Conservation (phyloP, 2,797 vertebrate genomes). For the Catharus ustulatus region DNA sequence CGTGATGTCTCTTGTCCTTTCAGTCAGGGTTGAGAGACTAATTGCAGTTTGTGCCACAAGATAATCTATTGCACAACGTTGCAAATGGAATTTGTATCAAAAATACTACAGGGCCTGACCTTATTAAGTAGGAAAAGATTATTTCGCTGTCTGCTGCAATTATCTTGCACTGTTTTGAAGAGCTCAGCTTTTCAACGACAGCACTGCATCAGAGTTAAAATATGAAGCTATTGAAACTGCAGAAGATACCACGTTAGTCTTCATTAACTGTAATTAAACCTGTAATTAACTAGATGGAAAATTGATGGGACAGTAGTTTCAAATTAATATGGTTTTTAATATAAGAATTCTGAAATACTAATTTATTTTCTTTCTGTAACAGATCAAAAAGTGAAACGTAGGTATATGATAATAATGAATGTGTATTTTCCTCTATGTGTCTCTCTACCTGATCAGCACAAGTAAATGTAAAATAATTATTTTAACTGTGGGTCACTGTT, state of each 20-base stretch:
- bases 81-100: slow-evolving; percentile 8
- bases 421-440: neutral
- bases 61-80: neutral
- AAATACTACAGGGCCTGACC: slow-evolving; percentile 13
- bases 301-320: neutral
- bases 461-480: neutral
- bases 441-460: neutral
- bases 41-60: neutral
- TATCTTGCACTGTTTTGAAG: neutral
- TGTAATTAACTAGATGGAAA: slow-evolving; percentile 2
- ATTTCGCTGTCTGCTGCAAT: neutral
- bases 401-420: neutral
- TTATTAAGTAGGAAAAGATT: slow-evolving; percentile 33
- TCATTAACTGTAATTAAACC: slow-evolving; percentile 31
- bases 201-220: neutral
- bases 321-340: neutral
- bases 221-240: neutral
- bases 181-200: slow-evolving; percentile 13
- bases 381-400: neutral
- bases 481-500: neutral
- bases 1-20: neutral
- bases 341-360: neutral
- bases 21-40: neutral
- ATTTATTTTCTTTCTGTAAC: neutral
- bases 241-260: neutral